phyloP scores from a whole-genome alignment of 2,888 invertebrate species.

The Torymus texanus region DNA sequence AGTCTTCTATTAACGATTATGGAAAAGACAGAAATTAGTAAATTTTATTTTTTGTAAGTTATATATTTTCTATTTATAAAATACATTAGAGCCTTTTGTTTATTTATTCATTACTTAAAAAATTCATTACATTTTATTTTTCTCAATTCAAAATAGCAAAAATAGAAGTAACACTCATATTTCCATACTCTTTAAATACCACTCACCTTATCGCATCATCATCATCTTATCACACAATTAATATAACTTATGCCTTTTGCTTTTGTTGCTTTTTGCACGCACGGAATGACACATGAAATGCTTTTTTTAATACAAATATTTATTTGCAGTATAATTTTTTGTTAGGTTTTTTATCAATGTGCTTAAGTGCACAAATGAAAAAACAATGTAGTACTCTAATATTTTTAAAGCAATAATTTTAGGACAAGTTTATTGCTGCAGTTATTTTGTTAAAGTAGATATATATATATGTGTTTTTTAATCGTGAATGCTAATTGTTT shows the following conservation, averaged over 20 bases:
- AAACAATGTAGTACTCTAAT: constrained; percentile 6
- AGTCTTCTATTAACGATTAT: constrained; percentile 4
- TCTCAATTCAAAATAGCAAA: constrained; percentile 2
- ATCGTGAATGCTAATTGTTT: constrained; percentile 37
- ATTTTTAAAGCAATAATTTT: constrained; percentile 33
- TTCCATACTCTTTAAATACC: constrained; percentile 1
- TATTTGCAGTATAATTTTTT: too few relatives aligned
- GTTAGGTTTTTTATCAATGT: constrained; percentile 8
- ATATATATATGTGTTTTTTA: constrained; percentile 20
- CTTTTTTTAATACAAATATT: constrained; percentile 28
- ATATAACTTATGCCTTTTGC: constrained; percentile 16
- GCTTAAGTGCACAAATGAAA: constrained; percentile 8
- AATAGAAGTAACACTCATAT: constrained; percentile 25
- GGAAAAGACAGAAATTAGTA: constrained; percentile 2
- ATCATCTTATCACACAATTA: constrained; percentile 14
- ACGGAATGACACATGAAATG: constrained; percentile 42
- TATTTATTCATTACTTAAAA: not conserved
- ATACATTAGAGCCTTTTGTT: not conserved
- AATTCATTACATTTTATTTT: constrained; percentile 1
- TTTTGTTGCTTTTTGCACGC: constrained; percentile 51
- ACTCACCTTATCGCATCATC: constrained; percentile 30
- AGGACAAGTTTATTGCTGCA: constrained; percentile 25
- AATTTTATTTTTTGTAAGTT: constrained; percentile 3
- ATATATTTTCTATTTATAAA: not conserved
- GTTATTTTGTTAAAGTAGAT: constrained; percentile 26